Base-by-base conservation (phyloP, 1,140 invertebrate species). In the Drosophila kurseongensis region DNA sequence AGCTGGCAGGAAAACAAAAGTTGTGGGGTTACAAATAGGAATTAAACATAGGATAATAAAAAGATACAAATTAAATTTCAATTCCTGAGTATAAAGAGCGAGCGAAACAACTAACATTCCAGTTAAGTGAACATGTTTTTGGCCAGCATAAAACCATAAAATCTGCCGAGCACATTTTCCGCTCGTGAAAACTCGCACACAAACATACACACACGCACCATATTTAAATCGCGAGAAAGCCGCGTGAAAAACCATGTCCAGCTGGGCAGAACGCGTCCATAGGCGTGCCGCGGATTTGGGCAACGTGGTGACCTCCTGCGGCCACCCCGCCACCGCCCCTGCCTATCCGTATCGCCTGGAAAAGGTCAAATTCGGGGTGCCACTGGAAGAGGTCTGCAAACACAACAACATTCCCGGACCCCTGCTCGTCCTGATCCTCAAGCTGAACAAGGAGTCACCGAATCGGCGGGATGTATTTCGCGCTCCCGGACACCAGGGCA, bases 401-500 rank as follows among this genome's bases (percentile, higher is more conserved):
- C 97, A 97, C 92, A 97, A 97, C 93, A 97, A 98, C 93, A 97
- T 98, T 93, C 97, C 97, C 71, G 97, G 97, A 60, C 97, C 97
- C 56, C 94, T 98, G 79, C 93, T 98, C 92, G 97, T 98, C 67
- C 94, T 99, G 63, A 97, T 99, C 84, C 93, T 99, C 59, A 98
- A 98, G 93, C 93, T 98, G 47, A 98, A 98, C 92, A 98, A 98
- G 93, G 97, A 98, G 93, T 98, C 97, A 9, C 98, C 98, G 1
- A 94, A 96, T 73, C 95, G 97, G 47, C 97, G 98, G 84, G 97
- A 99, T 94, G 97, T 98, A 18, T 99, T 98, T 93, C 94, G 98
- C 58, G 98, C 98, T 23, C 98, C 98, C 10, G 98, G 98, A 0
- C 97, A 98, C 92, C 97, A 98, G 92, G 97, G 96, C 29, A 97